Evolutionary conservation across 64 coral and sea anemone genomes (phyloP).

Genomic region (Catalaphyllia jardinei): DNA sequence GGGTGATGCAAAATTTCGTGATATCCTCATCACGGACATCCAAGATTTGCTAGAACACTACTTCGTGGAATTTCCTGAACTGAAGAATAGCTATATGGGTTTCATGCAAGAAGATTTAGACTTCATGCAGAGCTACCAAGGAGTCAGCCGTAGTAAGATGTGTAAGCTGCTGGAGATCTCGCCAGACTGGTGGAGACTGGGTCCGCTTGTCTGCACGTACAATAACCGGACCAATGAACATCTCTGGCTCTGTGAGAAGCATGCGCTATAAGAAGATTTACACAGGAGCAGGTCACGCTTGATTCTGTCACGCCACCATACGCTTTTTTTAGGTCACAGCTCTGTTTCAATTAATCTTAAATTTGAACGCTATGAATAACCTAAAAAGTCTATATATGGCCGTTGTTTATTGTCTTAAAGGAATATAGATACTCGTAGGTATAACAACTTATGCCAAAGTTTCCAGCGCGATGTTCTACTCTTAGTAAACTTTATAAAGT

Average conservation of each 20-base stretch:
- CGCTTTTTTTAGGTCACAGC: too few species aligned
- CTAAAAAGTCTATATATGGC: too few species aligned
- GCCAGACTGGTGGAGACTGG: slow-evolving; percentile 53
- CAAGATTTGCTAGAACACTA: slow-evolving; percentile 83
- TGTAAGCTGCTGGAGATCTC: slow-evolving; percentile 64
- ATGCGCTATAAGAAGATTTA: slow-evolving; percentile 6
- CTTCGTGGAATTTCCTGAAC: slow-evolving; percentile 62
- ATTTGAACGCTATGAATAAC: too few species aligned
- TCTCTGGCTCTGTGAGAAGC: slow-evolving; percentile 87
- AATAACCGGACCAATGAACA: slow-evolving; percentile 51
- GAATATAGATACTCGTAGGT: too few species aligned
- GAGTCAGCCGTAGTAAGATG: slow-evolving; percentile 63
- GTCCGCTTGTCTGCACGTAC: slow-evolving; percentile 71
- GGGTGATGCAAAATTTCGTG: slow-evolving; percentile 34
- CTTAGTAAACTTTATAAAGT: too few species aligned
- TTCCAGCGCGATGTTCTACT: too few species aligned
- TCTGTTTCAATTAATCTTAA: too few species aligned
- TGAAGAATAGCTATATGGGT: slow-evolving; percentile 37
- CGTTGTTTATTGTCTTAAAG: too few species aligned
- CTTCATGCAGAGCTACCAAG: slow-evolving; percentile 71
- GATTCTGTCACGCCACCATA: too few species aligned
- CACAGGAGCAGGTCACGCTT: neutral
- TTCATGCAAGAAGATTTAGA: slow-evolving; percentile 86
- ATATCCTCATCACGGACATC: slow-evolving; percentile 60
- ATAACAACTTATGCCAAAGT: too few species aligned